Conservation (phyloP, 2,113 vertebrate genomes). For the Leptosomus discolor region DNA sequence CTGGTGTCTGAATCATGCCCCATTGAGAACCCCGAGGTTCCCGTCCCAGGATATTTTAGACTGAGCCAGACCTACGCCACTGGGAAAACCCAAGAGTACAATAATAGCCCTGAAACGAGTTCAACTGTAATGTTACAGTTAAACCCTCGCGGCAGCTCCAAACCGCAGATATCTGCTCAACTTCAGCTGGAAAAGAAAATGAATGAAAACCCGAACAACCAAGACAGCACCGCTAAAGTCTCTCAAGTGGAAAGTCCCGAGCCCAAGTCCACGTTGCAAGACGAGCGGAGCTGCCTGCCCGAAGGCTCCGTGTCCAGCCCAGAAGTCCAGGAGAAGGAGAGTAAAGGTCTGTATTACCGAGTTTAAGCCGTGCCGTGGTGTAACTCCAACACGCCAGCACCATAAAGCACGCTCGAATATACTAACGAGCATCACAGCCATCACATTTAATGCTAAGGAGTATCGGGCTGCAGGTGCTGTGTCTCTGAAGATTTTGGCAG, state of each 20-base stretch:
- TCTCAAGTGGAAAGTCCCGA: slow-evolving; percentile 86
- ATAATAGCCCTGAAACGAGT: slow-evolving; percentile 87
- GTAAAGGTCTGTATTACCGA: slow-evolving; percentile 96
- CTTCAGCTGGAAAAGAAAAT: slow-evolving; percentile 90
- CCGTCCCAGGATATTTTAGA: slow-evolving; percentile 98
- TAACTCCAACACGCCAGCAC: slow-evolving; percentile 82
- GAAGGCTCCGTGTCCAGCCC: slow-evolving; percentile 92
- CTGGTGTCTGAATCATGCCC: slow-evolving; percentile 89
- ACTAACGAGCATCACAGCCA: slow-evolving; percentile 85
- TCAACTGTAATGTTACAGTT: slow-evolving; percentile 93
- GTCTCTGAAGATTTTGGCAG: slow-evolving; percentile 61
- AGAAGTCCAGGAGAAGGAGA: slow-evolving; percentile 91
- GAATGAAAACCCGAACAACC: slow-evolving; percentile 80
- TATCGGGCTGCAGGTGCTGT: slow-evolving; percentile 71
- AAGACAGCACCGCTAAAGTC: slow-evolving; percentile 83
- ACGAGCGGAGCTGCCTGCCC: slow-evolving; percentile 85
- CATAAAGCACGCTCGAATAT: slow-evolving; percentile 88
- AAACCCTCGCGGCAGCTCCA: slow-evolving; percentile 88
- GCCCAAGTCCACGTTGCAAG: slow-evolving; percentile 82
- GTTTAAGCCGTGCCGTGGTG: slow-evolving; percentile 84
- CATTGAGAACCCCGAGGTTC: slow-evolving; percentile 94
- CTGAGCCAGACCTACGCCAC: slow-evolving; percentile 97
- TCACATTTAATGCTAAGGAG: slow-evolving; percentile 86
- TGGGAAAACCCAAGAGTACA: slow-evolving; percentile 94
- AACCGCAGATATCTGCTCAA: slow-evolving; percentile 87